Evolutionary conservation across 2,888 invertebrate species (phyloP), one percentile per base, ranked within the genome.

Genomic region (Patella caerulea): DNA sequence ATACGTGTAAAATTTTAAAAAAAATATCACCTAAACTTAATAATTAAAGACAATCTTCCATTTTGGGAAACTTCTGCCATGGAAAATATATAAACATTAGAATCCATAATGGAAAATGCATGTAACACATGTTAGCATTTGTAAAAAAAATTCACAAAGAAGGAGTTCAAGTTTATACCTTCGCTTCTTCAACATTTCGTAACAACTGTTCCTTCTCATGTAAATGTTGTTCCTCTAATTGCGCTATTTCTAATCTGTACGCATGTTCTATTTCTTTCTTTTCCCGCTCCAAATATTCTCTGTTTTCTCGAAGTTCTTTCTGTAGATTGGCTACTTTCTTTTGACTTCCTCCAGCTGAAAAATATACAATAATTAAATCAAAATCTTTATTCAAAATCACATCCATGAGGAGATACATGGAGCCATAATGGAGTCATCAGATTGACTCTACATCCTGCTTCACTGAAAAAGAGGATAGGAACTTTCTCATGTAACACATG

Each of bases 181-280:
- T 88, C 75, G 88, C 88, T 54, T 83, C 81, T 54, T 85, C 83
- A 72, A 87, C 82, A 76, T 84, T 84, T 65, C 82, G 65, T 15
- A 86, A 65, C 0, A 87, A 78, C n/a, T 84, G 78, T 52, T 81
- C 84, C 74, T 83, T 87, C 74, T 89, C 88, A 45, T 79, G 75
- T 34, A 85, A 81, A 72, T 86, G 85, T 55, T 77, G 83, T 45
- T 88, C 88, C 75, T 90, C 89, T 29, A 89, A 79, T 14, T 84
- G 84, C 3, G 85, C 80, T 3, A 90, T 86, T 78, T 90, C 89
- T 74, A 86, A 78, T 74, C 84, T 85, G 81, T 84, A 88, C 0
- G 82, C 84, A 24, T 89, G 87, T 74, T 89, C 90, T 19, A 90
- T 87, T n/a, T 89, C 88, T 69, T 87, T 86, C 34, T 86, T 80